Conservation (phyloP, 64 coral and sea anemone genomes). For the Pachyseris speciosa region DNA sequence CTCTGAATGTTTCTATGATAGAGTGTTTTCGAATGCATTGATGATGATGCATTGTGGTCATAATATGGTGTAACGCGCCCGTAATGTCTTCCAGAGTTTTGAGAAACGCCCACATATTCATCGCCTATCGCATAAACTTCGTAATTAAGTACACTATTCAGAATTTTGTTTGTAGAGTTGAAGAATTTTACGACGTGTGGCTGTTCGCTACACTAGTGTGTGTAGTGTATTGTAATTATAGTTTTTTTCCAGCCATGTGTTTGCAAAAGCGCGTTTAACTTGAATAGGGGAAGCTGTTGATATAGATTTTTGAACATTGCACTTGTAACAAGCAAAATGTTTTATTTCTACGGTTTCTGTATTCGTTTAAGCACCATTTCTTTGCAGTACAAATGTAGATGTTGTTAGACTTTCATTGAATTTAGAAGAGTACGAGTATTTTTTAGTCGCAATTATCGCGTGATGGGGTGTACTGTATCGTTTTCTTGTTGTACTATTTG, state of each 20-base stretch:
- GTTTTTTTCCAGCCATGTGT: background rate
- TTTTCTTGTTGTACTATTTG: background rate
- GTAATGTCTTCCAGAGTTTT: too few relatives aligned
- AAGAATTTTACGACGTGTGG: background rate
- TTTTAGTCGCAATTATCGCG: too few relatives aligned
- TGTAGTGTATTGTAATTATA: background rate
- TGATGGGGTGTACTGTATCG: background rate
- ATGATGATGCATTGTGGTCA: background rate
- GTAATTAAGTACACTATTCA: background rate
- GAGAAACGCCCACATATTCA: background rate
- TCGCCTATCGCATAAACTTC: background rate
- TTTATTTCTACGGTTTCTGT: too few relatives aligned
- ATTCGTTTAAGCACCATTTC: too few relatives aligned
- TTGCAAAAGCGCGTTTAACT: background rate
- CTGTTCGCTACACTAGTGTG: background rate
- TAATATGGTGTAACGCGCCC: background rate
- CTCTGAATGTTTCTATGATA: background rate
- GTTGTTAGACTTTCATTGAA: too few relatives aligned
- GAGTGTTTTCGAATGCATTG: background rate
- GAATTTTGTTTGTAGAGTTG: background rate
- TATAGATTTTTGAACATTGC: too few relatives aligned
- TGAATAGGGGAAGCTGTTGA: background rate
- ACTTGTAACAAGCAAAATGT: background rate
- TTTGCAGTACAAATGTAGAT: too few relatives aligned
- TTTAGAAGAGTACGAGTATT: too few relatives aligned